Percentiles rank a stretch among this genome's conserved stretches.
Conservation (phyloP, 1,140 invertebrate genomes). For the Octopus bimaculoides region DNA sequence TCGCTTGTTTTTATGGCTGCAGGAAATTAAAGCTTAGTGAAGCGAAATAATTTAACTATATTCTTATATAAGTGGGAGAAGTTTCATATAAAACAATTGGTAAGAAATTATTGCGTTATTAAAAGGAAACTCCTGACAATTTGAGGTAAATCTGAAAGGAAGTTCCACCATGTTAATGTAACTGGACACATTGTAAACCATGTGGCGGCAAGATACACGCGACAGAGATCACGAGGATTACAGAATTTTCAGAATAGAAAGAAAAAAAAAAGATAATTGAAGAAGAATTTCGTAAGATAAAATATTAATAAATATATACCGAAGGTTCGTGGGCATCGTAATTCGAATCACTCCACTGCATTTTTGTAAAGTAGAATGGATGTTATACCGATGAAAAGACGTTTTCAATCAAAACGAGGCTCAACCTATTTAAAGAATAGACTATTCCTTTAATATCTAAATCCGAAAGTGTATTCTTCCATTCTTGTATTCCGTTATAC, state of each 20-base stretch:
- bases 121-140: too few relatives aligned
- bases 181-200: too few relatives aligned
- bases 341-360: background rate
- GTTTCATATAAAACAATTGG: too few relatives aligned
- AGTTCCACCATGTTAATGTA: too few relatives aligned
- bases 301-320: background rate
- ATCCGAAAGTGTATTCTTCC: background rate
- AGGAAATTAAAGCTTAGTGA: too few relatives aligned
- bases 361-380: background rate
- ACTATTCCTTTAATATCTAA: background rate
- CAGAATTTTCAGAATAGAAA: background rate
- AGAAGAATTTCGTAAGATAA: background rate
- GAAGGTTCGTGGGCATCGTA: background rate
- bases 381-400: background rate
- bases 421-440: background rate
- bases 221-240: too few relatives aligned
- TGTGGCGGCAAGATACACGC: too few relatives aligned
- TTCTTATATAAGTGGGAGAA: too few relatives aligned
- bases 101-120: too few relatives aligned
- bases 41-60: too few relatives aligned
- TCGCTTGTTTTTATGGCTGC: too few relatives aligned
- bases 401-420: background rate
- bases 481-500: slow-evolving; percentile 1
- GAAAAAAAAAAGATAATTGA: background rate
- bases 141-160: too few relatives aligned